phyloP scores from a whole-genome alignment of 1,140 invertebrate species.

The Popillia japonica region DNA sequence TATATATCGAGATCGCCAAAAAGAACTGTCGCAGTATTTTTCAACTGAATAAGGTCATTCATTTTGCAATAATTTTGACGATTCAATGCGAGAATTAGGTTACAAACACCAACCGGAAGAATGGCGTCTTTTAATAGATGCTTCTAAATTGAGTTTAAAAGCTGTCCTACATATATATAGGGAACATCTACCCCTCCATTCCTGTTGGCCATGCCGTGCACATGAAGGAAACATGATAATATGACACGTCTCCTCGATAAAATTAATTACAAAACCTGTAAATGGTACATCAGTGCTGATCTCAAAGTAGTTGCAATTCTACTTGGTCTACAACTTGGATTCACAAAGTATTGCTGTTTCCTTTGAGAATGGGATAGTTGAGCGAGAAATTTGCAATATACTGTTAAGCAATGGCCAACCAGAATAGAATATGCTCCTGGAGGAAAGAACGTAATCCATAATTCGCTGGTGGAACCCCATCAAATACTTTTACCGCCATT shows the following conservation, averaged over 20 bases:
- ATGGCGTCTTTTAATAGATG: constrained; percentile 54
- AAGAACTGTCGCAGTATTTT: constrained; percentile 9
- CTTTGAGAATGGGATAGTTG: constrained; percentile 16
- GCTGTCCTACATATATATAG: constrained; percentile 54
- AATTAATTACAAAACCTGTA: not conserved
- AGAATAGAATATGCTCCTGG: constrained; percentile 2
- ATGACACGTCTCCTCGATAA: not conserved
- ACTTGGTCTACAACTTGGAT: not conserved
- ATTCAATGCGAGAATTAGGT: not conserved
- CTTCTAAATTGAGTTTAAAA: constrained; percentile 53
- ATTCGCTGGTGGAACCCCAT: not conserved
- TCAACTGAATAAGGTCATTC: constrained; percentile 12
- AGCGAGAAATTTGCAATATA: not conserved
- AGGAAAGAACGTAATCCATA: not conserved
- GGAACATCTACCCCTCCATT: constrained; percentile 54
- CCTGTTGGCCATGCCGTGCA: constrained; percentile 52
- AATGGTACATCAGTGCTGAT: constrained; percentile 35
- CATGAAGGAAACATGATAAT: constrained; percentile 49
- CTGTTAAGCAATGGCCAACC: constrained; percentile 7
- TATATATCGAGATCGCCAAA: not conserved
- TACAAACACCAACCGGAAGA: constrained; percentile 37
- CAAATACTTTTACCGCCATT: not conserved
- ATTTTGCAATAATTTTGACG: constrained; percentile 14
- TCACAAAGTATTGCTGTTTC: constrained; percentile 13
- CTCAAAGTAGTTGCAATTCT: not conserved